Base-by-base conservation (phyloP, 2,113 vertebrate species). In the Chloroceryle aenea region DNA sequence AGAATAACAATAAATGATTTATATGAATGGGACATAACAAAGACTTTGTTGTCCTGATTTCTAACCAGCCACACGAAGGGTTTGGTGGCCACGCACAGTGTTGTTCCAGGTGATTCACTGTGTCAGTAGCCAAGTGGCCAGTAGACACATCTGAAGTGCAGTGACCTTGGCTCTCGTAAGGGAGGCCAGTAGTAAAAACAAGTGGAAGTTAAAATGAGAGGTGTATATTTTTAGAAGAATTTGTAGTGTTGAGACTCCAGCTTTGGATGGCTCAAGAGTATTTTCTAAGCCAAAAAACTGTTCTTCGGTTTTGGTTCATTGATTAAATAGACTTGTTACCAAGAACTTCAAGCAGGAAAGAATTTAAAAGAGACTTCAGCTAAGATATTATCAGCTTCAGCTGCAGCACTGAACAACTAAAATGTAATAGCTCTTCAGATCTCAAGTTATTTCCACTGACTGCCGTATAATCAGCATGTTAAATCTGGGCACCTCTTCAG, bases 401-500 rank as follows among this genome's bases (percentile, higher is more conserved):
- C 83, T 74, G 52, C 85, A 92, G 76, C 85, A 61, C 48, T n/a
- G 68, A 90, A 62, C 56, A 71, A n/a, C 64, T 67, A 64, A 63
- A 89, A 72, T 2, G 0, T 88, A 94, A 85, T 76, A 81, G 80
- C 47, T 78, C 61, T 38, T 95, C 85, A 93, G 81, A 73, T 92
- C 87, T 91, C 75, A 52, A 81, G 85, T 90, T 93, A 85, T 96
- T 97, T 85, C 66, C 48, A 92, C 87, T 94, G 94, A 94, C 93
- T 93, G 93, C 93, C 3, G 0, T 92, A 87, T 95, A 97, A 96
- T 94, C 93, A 95, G 93, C 78, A 77, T 90, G 88, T 94, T 97
- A 96, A 96, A 96, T 95, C 81, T 90, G 84, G 80, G 93, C 94
- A 87, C 38, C 67, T 96, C 93, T 96, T 97, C 90, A 95, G 95